Percentiles rank a stretch among this genome's conserved stretches.
Conservation (phyloP, 2,113 vertebrate species). For the Coreoperca whiteheadi region DNA sequence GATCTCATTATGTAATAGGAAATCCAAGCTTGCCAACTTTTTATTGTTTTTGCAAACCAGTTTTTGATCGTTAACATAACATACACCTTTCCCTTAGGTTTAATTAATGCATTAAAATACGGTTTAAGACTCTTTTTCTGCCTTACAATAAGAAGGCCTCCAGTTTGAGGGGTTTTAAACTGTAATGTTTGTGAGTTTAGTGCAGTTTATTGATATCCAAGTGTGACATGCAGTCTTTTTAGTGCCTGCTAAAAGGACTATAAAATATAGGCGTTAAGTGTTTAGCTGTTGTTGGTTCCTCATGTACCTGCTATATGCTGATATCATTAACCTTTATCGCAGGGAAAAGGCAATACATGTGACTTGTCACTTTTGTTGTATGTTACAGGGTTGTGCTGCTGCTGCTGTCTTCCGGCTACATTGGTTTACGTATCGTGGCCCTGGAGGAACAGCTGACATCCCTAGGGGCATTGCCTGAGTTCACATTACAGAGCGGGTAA, state of each 20-base stretch:
- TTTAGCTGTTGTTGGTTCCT: neutral
- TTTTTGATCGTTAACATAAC: neutral
- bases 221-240: neutral
- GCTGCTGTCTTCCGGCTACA: constrained; percentile 90
- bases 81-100: neutral
- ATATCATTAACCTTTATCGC: neutral
- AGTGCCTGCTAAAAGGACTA: neutral
- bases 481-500: constrained; percentile 82
- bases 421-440: constrained; percentile 87
- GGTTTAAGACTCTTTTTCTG: too few relatives aligned
- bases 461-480: constrained; percentile 80
- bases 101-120: too few relatives aligned
- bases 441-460: constrained; percentile 88
- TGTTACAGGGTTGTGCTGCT: constrained; percentile 85
- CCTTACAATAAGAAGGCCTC: neutral
- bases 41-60: neutral
- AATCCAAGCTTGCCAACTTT: neutral
- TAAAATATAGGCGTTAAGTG: neutral
- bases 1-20: neutral
- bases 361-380: neutral
- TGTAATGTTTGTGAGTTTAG: neutral
- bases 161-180: neutral
- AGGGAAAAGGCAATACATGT: neutral
- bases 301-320: neutral
- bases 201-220: neutral